Conservation (phyloP, 2,888 invertebrate genomes). For the Plemyria rubiginata region DNA sequence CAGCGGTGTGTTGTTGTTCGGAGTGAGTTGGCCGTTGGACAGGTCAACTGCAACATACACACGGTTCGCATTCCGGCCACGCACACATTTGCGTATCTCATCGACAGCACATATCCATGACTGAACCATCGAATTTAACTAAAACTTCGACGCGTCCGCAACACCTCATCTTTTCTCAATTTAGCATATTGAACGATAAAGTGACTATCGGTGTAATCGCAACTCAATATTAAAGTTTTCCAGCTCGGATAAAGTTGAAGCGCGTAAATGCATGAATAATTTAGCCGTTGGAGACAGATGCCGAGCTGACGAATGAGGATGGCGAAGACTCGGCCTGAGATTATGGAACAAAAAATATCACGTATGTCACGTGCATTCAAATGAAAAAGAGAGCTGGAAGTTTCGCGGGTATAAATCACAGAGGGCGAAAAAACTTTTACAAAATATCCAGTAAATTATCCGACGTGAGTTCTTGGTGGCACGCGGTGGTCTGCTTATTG, state of each 20-base stretch:
- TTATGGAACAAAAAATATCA: slow-evolving; percentile 83
- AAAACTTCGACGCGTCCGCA: slow-evolving; percentile 50
- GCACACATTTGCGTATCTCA: slow-evolving; percentile 64
- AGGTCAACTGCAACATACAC: slow-evolving; percentile 95
- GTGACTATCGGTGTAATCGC: slow-evolving; percentile 75
- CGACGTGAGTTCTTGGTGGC: slow-evolving; percentile 83
- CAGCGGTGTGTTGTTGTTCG: slow-evolving; percentile 97
- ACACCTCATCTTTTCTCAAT: slow-evolving; percentile 64
- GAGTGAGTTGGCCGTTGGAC: slow-evolving; percentile 97
- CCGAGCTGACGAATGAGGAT: slow-evolving; percentile 76
- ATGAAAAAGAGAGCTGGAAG: slow-evolving; percentile 84
- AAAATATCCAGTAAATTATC: slow-evolving; percentile 85
- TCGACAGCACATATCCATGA: slow-evolving; percentile 74
- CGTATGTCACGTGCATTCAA: slow-evolving; percentile 84
- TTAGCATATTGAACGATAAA: slow-evolving; percentile 73
- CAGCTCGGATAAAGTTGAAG: slow-evolving; percentile 69
- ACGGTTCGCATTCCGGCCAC: slow-evolving; percentile 85
- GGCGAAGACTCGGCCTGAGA: slow-evolving; percentile 69
- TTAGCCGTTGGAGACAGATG: slow-evolving; percentile 77
- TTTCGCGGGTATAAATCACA: slow-evolving; percentile 84
- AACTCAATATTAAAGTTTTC: slow-evolving; percentile 74
- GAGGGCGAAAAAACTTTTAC: slow-evolving; percentile 84
- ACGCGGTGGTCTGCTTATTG: slow-evolving; percentile 84
- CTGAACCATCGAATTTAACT: slow-evolving; percentile 76
- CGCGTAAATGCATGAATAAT: slow-evolving; percentile 83